Evolutionary conservation across 2,797 vertebrate genomes (phyloP).

Genomic region (Rachycentron canadum): DNA sequence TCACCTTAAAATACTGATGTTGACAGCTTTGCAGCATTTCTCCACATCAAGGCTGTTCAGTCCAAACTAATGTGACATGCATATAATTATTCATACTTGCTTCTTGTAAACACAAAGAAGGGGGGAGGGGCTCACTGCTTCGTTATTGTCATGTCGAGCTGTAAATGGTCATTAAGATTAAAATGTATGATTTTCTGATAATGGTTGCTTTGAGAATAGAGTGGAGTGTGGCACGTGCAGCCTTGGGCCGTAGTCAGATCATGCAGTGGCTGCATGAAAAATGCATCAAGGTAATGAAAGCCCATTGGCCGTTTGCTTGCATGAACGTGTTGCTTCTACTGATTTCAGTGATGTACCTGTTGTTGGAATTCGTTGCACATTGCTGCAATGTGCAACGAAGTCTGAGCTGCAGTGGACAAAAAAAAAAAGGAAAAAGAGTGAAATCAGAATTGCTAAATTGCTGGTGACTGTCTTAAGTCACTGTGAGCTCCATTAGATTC

Average conservation of each 20-base stretch:
- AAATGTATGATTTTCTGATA: neutral
- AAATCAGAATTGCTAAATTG: neutral
- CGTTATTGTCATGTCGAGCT: neutral
- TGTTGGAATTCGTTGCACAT: neutral
- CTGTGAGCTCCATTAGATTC: neutral
- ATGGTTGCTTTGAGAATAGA: neutral
- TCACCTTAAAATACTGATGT: too few relatives aligned
- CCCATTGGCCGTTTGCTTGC: neutral
- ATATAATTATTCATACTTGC: neutral
- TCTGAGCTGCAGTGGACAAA: neutral
- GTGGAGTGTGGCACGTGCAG: slow-evolving; percentile 12
- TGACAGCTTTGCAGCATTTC: too few relatives aligned
- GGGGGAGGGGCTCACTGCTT: neutral
- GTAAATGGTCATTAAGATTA: neutral
- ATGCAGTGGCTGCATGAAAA: slow-evolving; percentile 30
- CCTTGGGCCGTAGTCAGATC: neutral
- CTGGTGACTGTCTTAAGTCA: neutral
- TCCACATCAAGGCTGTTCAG: neutral
- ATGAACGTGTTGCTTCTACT: neutral
- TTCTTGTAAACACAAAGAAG: too few relatives aligned
- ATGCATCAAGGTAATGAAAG: slow-evolving; percentile 36
- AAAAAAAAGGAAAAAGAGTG: neutral
- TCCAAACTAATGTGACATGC: neutral
- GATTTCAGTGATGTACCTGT: neutral
- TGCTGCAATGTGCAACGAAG: neutral